Percentiles rank a stretch among this genome's conserved stretches.
Evolutionary conservation across 23 tunicate species (phyloP).

Genomic region (Ascidia mentula): DNA sequence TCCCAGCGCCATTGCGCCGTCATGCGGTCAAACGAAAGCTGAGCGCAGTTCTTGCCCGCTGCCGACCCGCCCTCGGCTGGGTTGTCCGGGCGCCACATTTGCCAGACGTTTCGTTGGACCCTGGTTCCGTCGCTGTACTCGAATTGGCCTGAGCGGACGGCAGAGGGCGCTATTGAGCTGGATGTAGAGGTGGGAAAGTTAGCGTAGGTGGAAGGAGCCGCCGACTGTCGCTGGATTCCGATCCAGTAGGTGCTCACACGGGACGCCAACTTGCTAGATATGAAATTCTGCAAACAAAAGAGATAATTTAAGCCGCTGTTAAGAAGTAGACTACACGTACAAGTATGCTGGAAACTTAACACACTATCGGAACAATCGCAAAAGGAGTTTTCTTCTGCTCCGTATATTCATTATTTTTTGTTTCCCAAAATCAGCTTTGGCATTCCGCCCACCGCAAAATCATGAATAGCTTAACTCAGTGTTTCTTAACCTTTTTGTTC

Average conservation of each 20-base stretch:
- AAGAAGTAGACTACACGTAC: too few species aligned
- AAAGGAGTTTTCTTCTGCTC: too few species aligned
- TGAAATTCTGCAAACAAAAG: slow-evolving; percentile 64
- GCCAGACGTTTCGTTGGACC: slow-evolving; percentile 68
- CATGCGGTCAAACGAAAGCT: slow-evolving; percentile 38
- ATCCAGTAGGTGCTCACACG: slow-evolving; percentile 58
- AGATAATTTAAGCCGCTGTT: too few species aligned
- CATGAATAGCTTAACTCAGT: too few species aligned
- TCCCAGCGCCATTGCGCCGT: slow-evolving; percentile 73
- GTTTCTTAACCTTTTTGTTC: too few species aligned
- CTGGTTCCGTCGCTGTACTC: slow-evolving; percentile 74
- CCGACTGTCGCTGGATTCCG: slow-evolving; percentile 51
- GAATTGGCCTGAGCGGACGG: slow-evolving; percentile 25
- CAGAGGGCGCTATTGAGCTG: slow-evolving; percentile 23
- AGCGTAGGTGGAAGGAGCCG: neutral
- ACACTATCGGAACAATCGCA: too few species aligned
- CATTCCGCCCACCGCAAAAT: neutral
- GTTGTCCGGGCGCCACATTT: slow-evolving; percentile 58
- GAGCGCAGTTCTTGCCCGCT: slow-evolving; percentile 31
- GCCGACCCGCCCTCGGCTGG: neutral
- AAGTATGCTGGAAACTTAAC: too few species aligned
- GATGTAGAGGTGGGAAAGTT: neutral
- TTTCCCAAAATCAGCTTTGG: neutral
- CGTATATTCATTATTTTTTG: too few species aligned
- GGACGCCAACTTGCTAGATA: slow-evolving; percentile 44